phyloP scores from a whole-genome alignment of 1,140 invertebrate genomes.

The Drosophila watanabei region DNA sequence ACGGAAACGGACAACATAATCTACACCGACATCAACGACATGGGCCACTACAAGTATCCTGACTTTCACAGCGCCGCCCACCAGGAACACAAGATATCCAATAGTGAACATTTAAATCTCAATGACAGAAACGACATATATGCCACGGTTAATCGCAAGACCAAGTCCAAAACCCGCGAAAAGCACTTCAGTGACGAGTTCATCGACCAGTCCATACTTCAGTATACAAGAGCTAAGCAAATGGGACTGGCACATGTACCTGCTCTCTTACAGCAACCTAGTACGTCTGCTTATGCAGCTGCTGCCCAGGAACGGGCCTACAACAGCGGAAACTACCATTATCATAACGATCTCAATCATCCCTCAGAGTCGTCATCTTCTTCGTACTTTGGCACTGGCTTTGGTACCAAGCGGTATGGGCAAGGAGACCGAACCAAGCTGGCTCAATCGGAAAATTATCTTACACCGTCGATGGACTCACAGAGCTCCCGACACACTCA shows the following conservation, averaged over 20 bases:
- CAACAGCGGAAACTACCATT: slow-evolving; percentile 76
- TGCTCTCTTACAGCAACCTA: slow-evolving; percentile 59
- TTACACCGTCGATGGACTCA: slow-evolving; percentile 80
- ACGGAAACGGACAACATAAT: slow-evolving; percentile 85
- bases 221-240: slow-evolving; percentile 80
- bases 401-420: slow-evolving; percentile 70
- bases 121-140: slow-evolving; percentile 84
- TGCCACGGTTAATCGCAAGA: slow-evolving; percentile 84
- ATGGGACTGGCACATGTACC: slow-evolving; percentile 58
- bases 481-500: slow-evolving; percentile 81
- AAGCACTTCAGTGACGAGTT: slow-evolving; percentile 85
- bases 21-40: slow-evolving; percentile 85
- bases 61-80: slow-evolving; percentile 66
- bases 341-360: slow-evolving; percentile 84
- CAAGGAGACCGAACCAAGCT: slow-evolving; percentile 64
- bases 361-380: slow-evolving; percentile 82
- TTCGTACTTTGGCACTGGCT: slow-evolving; percentile 82
- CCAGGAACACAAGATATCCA: slow-evolving; percentile 80
- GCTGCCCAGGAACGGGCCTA: slow-evolving; percentile 66
- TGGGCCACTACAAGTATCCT: slow-evolving; percentile 79
- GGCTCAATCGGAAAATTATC: slow-evolving; percentile 78
- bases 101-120: slow-evolving; percentile 78
- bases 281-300: slow-evolving; percentile 70
- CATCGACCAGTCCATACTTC: slow-evolving; percentile 81
- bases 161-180: slow-evolving; percentile 81